Percentiles rank a stretch among this genome's conserved stretches.
Conservation (phyloP, 2,888 invertebrate genomes). For the Trachelus troglodyta region DNA sequence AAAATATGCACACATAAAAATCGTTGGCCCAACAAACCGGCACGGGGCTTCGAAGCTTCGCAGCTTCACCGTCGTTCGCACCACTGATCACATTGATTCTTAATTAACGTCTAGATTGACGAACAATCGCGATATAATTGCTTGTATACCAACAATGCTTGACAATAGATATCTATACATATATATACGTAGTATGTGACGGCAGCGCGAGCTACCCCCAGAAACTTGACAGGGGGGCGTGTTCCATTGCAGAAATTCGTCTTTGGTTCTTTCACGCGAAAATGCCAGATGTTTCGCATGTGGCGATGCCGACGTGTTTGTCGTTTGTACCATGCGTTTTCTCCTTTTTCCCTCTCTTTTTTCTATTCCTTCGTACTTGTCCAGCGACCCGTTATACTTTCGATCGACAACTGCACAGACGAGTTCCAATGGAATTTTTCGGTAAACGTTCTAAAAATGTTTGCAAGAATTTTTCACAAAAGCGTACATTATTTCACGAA, state of each 20-base stretch:
- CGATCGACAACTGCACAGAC: background rate
- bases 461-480: too few species aligned
- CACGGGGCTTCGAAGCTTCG: background rate
- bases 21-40: background rate
- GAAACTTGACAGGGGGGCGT: slow-evolving; percentile 64
- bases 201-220: slow-evolving; percentile 25
- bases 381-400: background rate
- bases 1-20: background rate
- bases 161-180: slow-evolving; percentile 50
- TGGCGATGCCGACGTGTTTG: slow-evolving; percentile 47
- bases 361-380: slow-evolving; percentile 6
- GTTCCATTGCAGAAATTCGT: slow-evolving; percentile 63
- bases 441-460: background rate
- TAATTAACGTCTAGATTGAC: slow-evolving; percentile 59
- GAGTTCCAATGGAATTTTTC: background rate
- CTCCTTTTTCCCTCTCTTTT: slow-evolving; percentile 14
- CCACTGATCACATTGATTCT: slow-evolving; percentile 60
- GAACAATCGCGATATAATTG: slow-evolving; percentile 61
- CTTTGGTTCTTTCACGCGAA: slow-evolving; percentile 62
- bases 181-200: background rate
- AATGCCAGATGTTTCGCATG: slow-evolving; percentile 67
- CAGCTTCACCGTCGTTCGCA: slow-evolving; percentile 34
- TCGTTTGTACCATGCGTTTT: slow-evolving; percentile 30
- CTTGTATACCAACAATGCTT: slow-evolving; percentile 54
- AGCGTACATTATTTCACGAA: background rate